phyloP scores from a whole-genome alignment of 2,797 vertebrate genomes.

The Cyclura pinguis region DNA sequence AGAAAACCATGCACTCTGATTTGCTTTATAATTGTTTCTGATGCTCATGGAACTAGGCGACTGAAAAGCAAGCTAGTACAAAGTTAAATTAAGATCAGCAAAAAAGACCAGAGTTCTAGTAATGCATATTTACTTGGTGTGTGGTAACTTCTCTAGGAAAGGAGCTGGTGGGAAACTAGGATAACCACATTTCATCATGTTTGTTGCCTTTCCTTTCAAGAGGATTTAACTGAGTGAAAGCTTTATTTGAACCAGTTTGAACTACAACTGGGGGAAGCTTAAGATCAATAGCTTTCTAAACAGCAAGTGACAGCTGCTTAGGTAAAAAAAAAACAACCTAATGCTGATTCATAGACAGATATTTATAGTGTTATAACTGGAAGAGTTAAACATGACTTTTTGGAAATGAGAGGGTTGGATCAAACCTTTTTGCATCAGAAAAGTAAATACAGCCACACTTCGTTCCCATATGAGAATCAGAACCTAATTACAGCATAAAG shows the following conservation, averaged over 20 bases:
- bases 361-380: neutral
- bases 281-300: neutral
- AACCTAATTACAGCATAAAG: conserved; percentile 46
- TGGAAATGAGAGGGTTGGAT: conserved; percentile 10
- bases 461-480: conserved; percentile 19
- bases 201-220: neutral
- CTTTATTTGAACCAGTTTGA: neutral
- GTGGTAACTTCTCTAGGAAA: neutral
- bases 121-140: neutral
- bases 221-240: neutral
- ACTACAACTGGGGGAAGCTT: neutral
- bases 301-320: neutral
- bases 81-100: neutral
- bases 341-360: neutral
- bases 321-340: neutral
- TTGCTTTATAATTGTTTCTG: conserved; percentile 34
- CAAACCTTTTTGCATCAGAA: conserved; percentile 4
- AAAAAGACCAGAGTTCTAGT: neutral
- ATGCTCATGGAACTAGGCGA: conserved; percentile 11
- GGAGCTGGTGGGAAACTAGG: too few species aligned
- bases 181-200: neutral
- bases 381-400: neutral
- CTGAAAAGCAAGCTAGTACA: neutral
- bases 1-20: conserved; percentile 29
- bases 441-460: conserved; percentile 28